Evolutionary conservation across 2,888 invertebrate species (phyloP).

Genomic region (Ditula angustiorana): DNA sequence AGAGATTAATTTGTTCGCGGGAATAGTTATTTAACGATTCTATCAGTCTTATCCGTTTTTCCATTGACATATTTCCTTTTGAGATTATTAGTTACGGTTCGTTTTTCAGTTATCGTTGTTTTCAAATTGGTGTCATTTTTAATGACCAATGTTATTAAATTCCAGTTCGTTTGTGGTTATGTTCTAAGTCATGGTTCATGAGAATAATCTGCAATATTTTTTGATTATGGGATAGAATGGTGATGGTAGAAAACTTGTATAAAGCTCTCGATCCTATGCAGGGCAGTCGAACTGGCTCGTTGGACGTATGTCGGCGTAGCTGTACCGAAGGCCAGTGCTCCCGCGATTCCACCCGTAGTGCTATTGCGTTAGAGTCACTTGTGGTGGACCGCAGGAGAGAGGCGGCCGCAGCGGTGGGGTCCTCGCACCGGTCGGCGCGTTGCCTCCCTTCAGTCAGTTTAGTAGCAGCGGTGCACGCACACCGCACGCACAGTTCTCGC

Average conservation of each 20-base stretch:
- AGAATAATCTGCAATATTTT: neutral
- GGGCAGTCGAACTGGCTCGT: slow-evolving; percentile 57
- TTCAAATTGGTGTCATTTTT: too few species aligned
- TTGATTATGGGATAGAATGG: slow-evolving; percentile 7
- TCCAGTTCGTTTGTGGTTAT: too few species aligned
- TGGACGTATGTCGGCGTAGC: slow-evolving; percentile 46
- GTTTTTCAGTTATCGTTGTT: too few species aligned
- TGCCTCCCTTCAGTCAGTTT: slow-evolving; percentile 72
- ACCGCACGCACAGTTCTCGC: slow-evolving; percentile 84
- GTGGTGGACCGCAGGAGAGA: slow-evolving; percentile 75
- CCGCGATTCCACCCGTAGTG: slow-evolving; percentile 79
- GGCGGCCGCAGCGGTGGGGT: slow-evolving; percentile 77
- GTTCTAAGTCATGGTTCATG: neutral
- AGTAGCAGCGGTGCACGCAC: slow-evolving; percentile 85
- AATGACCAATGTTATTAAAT: too few species aligned
- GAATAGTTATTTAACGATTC: too few species aligned
- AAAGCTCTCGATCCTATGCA: slow-evolving; percentile 65
- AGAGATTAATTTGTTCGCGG: too few species aligned
- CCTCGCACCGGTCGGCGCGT: slow-evolving; percentile 65
- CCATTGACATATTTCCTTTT: too few species aligned
- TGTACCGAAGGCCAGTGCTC: slow-evolving; percentile 78
- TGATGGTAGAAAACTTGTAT: slow-evolving; percentile 41
- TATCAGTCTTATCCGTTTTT: too few species aligned
- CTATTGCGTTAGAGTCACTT: slow-evolving; percentile 75
- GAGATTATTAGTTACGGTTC: too few species aligned